Base-by-base conservation (phyloP, 2,888 invertebrate genomes). In the Heliothis peltigera region DNA sequence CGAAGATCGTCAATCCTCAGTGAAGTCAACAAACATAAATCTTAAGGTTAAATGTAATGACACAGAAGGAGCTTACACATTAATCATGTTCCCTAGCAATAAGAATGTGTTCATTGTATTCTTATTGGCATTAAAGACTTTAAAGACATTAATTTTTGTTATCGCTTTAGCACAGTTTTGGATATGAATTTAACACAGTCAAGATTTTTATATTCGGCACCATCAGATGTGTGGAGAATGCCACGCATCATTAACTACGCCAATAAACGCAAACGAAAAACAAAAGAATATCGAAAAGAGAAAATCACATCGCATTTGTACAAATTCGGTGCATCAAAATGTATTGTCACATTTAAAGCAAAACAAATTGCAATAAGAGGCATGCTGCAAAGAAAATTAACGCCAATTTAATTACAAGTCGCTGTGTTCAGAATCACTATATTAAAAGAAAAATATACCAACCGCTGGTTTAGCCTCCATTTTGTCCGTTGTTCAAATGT, bases 381-480 rank as follows among this genome's bases (percentile, higher is more conserved):
- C 51, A 63, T 49, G 21, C 47, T 59, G 58, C 55, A 47, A 61
- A 66, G 51, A 71, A 73, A 70, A 81, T 72, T 72, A 66, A 70
- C 63, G 25, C 21, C 57, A 70, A 73, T 76, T 68, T 72, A 64
- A 70, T 73, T 75, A 53, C 70, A 75, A 70, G 52, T 78, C 75
- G 80, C 79, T 71, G 42, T 71, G 44, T 64, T 69, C 15, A 54
- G 15, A 66, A 64, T 69, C 53, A 68, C 67, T 62, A 51, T 54
- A 47, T 53, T 53, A 58, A 64, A 55, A 52, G 39, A 78, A 70
- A 62, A 51, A 48, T 52, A 75, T 86, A 90, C 89, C 57, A 78
- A 90, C 90, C 90, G 60, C 83, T 12, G 82, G 44, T 84, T 89
- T 90, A 53, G 70, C 76, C 75, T 89, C 86, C 87, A 89, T 86